Base-by-base conservation (phyloP, 35 echinoderm and acorn worm species). In the Lytechinus variegatus region DNA sequence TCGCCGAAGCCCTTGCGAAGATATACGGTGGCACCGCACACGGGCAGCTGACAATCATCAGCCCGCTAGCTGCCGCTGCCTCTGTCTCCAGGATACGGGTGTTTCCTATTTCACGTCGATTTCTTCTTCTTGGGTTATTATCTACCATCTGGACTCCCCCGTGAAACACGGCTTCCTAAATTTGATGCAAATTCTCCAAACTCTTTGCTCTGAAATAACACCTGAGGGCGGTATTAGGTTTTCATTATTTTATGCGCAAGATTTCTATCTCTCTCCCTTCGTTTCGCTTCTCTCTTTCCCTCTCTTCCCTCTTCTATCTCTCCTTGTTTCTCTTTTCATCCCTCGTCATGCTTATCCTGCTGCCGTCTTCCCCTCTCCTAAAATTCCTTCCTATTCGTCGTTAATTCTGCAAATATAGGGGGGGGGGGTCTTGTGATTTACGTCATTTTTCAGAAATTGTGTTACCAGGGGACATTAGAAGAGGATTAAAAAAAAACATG, bases 101-200 rank as follows among this genome's bases (percentile, higher is more conserved):
- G 92, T 93, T 93, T 93, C 92, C 92, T 57, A 93, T 93, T 93
- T 93, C 92, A 93, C 92, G 52, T 55, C 92, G 92, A 93, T n/a
- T 57, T 44, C 33, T 57, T 54, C 92, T 55, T 93, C 29, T 93
- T 55, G 92, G 13, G 92, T 55, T 27, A 93, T 93, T 93, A 93
- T 93, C 51, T 54, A 27, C 92, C 92, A 93, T 93, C 92, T 93
- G 92, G 52, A 93, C 5, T 93, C 54, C 88, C 88, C 88, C 52
- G 88, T 90, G 88, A 90, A 90, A 90, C 88, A 90, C 88, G 88
- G 16, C 88, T 29, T 54, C 29, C 29, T 12, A 90, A 90, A 90
- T 90, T 90, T 90, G 88, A 90, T 90, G 88, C 88, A 90, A 90
- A 90, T 90, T 90, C 52, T 54, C 29, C 88, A 44, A 90, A 90